A percentile compares a stretch with the other conserved stretches of the same genome.
These are phyloP conservation scores for Bradypodion pumilum DNA, from an alignment of 2,797 vertebrate genomes.

Conservation along the genomic window DNA sequence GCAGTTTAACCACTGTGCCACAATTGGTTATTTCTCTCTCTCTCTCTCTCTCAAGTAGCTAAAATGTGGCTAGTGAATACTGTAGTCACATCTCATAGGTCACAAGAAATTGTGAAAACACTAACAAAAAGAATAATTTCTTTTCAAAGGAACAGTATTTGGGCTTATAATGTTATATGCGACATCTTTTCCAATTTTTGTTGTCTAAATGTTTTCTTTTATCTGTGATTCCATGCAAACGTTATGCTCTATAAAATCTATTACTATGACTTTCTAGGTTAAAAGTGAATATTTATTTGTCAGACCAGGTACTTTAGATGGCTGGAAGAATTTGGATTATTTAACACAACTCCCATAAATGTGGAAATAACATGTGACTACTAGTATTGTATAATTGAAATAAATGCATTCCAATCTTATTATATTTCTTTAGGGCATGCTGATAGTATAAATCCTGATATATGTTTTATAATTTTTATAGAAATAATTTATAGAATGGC, in stretches of 20 bases:
- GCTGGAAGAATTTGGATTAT: background rate
- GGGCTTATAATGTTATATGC: background rate
- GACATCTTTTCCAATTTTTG: background rate
- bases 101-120: accelerated
- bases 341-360: background rate
- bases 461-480: background rate
- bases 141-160: background rate
- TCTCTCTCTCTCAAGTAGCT: too few species aligned
- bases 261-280: background rate
- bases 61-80: background rate
- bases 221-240: background rate
- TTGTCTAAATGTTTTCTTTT: background rate
- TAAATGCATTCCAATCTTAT: background rate
- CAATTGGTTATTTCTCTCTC: too few species aligned
- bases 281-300: background rate
- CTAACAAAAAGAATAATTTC: background rate
- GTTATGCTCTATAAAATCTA: constrained; percentile 11
- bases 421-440: background rate
- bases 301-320: accelerated
- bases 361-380: background rate
- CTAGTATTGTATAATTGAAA: background rate
- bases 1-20: too few species aligned
- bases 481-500: background rate
- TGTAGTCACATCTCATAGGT: background rate
- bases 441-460: background rate